Base-by-base conservation (phyloP, 2,113 vertebrate species). In the Elephantulus edwardii region DNA sequence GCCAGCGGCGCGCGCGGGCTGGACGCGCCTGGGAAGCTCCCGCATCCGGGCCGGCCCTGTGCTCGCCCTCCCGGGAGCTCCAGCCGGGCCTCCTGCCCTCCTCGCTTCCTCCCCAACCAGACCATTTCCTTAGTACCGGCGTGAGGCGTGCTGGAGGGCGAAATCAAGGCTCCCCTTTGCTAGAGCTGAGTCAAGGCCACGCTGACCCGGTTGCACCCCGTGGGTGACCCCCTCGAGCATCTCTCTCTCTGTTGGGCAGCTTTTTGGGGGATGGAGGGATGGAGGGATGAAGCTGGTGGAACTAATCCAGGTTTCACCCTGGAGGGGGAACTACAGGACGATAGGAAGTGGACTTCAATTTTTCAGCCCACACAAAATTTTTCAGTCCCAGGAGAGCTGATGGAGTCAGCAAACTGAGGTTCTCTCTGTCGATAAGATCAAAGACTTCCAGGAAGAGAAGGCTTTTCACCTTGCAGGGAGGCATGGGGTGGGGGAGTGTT, bases 1-100 rank as follows among this genome's bases (percentile, higher is more conserved):
- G 95, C 71, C 81, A 91, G 89, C 30, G 66, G 86, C 88, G 87
- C 79, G 93, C 84, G 52, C 91, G 17, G 95, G 88, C 81, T 58
- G 50, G 38, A 62, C 42, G 28, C 6, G 6, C 24, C 35, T 9
- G 58, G 19, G 71, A 44, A 80, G 80, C 74, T n/a, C n/a, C n/a
- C n/a, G n/a, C n/a, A 12, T 20, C 0, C 1, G n/a, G 13, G 38
- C 26, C 13, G 26, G 48, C 17, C n/a, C n/a, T 64, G 77, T 0
- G 12, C 40, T 50, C 5, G 5, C 17, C 81, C 42, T 50, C 56
- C 54, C 17, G 1, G 50, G 46, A 42, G 33, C 42, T 24, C 10
- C 0, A 17, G 33, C 8, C 1, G 28, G 48, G 60, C 33, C 22
- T 78, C 33, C 42, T 7, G 74, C 2, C 16, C 75, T 54, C 42